Conservation (phyloP, 2,888 invertebrate species). For the Opisthograptis luteolata region DNA sequence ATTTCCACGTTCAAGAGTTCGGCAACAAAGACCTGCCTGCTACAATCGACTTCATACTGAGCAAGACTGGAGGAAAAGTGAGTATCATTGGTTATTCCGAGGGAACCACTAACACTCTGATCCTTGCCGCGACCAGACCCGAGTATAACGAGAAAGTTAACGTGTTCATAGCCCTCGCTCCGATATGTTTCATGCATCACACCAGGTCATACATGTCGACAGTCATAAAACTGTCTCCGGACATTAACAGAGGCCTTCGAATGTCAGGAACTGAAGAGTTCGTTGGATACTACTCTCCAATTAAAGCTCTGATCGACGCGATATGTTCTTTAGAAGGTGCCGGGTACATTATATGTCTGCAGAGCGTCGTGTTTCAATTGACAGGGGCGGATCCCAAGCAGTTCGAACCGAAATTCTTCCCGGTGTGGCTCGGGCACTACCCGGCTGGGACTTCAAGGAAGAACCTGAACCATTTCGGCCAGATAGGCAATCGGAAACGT, state of each 20-base stretch:
- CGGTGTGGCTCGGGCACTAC: slow-evolving; percentile 36
- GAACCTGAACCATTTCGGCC: slow-evolving; percentile 45
- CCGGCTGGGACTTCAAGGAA: slow-evolving; percentile 46
- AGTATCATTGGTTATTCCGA: slow-evolving; percentile 87
- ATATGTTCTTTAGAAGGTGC: slow-evolving; percentile 18
- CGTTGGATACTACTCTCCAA: slow-evolving; percentile 23
- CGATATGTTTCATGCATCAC: slow-evolving; percentile 55
- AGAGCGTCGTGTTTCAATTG: slow-evolving; percentile 17
- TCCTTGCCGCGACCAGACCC: slow-evolving; percentile 71
- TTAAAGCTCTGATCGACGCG: slow-evolving; percentile 13
- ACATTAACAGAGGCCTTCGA: slow-evolving; percentile 18
- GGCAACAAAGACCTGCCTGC: slow-evolving; percentile 88
- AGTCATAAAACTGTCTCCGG: slow-evolving; percentile 11
- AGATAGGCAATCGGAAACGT: slow-evolving; percentile 29
- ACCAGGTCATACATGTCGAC: slow-evolving; percentile 30
- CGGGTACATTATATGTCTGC: slow-evolving; percentile 28
- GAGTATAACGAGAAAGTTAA: slow-evolving; percentile 82
- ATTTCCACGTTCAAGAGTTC: slow-evolving; percentile 87
- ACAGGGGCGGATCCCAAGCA: slow-evolving; percentile 37
- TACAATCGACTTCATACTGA: slow-evolving; percentile 66
- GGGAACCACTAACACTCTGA: slow-evolving; percentile 83
- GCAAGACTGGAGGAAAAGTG: slow-evolving; percentile 76
- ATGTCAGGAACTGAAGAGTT: slow-evolving; percentile 23
- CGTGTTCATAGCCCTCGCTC: slow-evolving; percentile 76
- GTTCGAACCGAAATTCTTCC: slow-evolving; percentile 40